phyloP scores from a whole-genome alignment of 2,888 invertebrate genomes.

The Allacma fusca region DNA sequence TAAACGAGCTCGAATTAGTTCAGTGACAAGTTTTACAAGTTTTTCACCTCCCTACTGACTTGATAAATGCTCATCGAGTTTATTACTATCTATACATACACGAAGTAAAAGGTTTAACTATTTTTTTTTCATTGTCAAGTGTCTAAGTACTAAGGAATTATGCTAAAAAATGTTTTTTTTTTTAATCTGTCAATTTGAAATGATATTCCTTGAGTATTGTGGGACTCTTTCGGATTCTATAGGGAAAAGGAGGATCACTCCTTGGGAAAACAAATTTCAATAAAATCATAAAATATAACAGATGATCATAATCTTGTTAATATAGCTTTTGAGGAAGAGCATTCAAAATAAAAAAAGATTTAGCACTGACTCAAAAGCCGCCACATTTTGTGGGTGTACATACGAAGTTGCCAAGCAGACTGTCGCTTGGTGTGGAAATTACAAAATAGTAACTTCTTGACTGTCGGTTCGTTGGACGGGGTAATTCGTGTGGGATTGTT shows the following conservation, averaged over 20 bases:
- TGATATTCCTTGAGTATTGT: no score
- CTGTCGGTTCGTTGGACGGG: not conserved
- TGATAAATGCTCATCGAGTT: not conserved
- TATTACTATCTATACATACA: not conserved
- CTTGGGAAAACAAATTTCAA: no score
- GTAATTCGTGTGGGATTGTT: slow-evolving; percentile 4
- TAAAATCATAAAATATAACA: no score
- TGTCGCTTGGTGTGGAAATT: slow-evolving; percentile 10
- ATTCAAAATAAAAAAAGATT: no score
- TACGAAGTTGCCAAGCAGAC: not conserved
- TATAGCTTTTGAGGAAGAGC: no score
- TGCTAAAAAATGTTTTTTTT: no score
- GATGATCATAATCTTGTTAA: no score
- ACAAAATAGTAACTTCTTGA: not conserved
- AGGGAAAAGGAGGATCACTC: no score
- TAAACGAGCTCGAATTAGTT: slow-evolving; percentile 16
- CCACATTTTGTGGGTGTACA: not conserved
- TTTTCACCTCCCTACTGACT: not conserved
- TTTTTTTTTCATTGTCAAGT: not conserved
- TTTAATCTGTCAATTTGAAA: no score
- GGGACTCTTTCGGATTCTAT: no score
- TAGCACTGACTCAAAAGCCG: no score
- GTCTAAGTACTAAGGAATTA: no score
- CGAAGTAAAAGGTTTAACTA: not conserved
- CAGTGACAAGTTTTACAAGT: slow-evolving; percentile 8